Evolutionary conservation across 1,140 invertebrate genomes (phyloP), one percentile per base, ranked within the genome.

Genomic region (Papilio polyxenes): DNA sequence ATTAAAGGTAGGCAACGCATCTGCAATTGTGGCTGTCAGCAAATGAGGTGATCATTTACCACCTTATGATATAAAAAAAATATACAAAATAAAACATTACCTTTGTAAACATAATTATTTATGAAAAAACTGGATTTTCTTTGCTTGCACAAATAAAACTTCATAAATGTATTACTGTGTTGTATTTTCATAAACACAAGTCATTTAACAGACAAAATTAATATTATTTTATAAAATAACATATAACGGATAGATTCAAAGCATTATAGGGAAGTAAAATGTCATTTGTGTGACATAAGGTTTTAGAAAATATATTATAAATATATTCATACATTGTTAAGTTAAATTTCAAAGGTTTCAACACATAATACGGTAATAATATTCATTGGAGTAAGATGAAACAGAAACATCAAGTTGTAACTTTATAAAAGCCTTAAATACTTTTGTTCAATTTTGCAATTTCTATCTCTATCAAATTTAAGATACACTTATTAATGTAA

Each of bases 151-250:
- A 1, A 72, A 72, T 72, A 72, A 72, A 72, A 72, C 65, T 72
- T 11, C 23, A 37, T 6, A 72, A 72, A 15, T 72, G 0, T 72
- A 17, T 40, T 72, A 31, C 65, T 40, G 20, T 72, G 65, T 31
- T 72, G 11, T 72, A 72, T 72, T 72, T 72, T 31, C 23, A 37
- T 72, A 56, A 56, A 40, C 65, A 72, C 13, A n/a, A n/a, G n/a
- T 69, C 11, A 13, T 69, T 69, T 11, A 69, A 69, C 31, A 37
- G 23, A 31, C 23, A 31, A 31, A 31, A 37, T 69, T 69, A 10
- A 65, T 17, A 31, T 31, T 31, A 11, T n/a, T 62, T 62, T 0
- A 62, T 5, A 23, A 9, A 31, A 65, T n/a, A 31, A 9, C 17
- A 59, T 65, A 65, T 20, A 65, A 65, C 20, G 20, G n/a, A 20